Base-by-base conservation (phyloP, 30 jellyfish, hydroid and myxozoan genomes). In the Turritopsis dohrnii region DNA sequence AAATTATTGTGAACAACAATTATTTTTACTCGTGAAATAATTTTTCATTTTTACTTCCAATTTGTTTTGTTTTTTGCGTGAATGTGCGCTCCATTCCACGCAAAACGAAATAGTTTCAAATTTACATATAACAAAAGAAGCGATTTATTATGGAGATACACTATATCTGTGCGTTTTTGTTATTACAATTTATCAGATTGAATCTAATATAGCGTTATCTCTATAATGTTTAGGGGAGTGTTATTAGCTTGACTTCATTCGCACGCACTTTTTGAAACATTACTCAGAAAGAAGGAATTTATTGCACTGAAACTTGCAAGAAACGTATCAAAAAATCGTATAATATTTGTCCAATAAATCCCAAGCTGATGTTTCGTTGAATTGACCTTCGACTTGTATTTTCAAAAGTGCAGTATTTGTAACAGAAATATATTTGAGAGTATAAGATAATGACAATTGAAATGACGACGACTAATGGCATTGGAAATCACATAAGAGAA, bases 181-280 rank as follows among this genome's bases (percentile, higher is more conserved):
- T 41, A 41, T 41, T 41, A 41, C 5, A 41, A 13, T 41, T 13
- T 41, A 41, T 41, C 5, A 41, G 9, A 3, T 5, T 41, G 60
- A 41, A 41, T 41, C 60, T 41, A 41, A 41, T 41, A 41, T 41
- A 3, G 60, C 13, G 60, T 41, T 41, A 41, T 41, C 60, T 13
- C 5, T 3, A 41, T 41, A 41, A 41, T 41, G 5, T 13, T 41
- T 41, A 3, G 60, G 9, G 13, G 60, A 3, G 60, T 41, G 13
- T 5, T 41, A 8, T 9, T 69, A 69, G 28, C 22, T 69, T 69
- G 16, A 27, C 77, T 27, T 23, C 77, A n/a, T 69, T 69, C 30
- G 77, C 77, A 69, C 77, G 77, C 77, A 69, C 77, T 69, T 69
- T 69, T n/a, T 41, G 60, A 23, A 23, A 23, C 77, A 69, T 69